These are phyloP conservation scores for Antheraea assamensis DNA, from an alignment of 2,888 invertebrate genomes.

Conservation along the genomic window DNA sequence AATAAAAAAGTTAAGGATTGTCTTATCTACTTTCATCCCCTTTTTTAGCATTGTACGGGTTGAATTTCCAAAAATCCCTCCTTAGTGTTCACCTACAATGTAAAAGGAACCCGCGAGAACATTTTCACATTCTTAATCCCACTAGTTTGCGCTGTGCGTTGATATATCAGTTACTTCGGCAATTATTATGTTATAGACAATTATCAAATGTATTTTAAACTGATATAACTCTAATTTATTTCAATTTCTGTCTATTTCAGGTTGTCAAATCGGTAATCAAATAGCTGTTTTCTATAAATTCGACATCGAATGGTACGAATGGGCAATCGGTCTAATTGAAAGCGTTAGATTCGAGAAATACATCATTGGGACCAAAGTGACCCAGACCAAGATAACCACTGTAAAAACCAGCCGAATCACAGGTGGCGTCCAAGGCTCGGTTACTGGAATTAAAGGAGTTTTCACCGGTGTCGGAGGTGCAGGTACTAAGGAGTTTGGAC, in stretches of 20 bases:
- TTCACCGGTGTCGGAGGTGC: constrained; percentile 25
- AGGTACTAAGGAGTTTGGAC: constrained; percentile 18
- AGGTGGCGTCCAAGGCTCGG: constrained; percentile 38
- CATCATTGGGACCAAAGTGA: constrained; percentile 48
- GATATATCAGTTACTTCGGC: too few relatives aligned
- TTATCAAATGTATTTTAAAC: not conserved
- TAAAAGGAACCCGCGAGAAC: too few relatives aligned
- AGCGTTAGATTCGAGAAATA: constrained; percentile 64
- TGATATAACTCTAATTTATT: not conserved
- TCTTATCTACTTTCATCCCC: too few relatives aligned
- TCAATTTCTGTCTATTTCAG: constrained; percentile 42
- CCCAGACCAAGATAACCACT: constrained; percentile 44
- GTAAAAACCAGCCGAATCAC: constrained; percentile 34
- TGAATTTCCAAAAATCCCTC: too few relatives aligned
- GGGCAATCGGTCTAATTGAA: constrained; percentile 72
- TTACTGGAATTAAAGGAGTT: constrained; percentile 28
- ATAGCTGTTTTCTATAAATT: constrained; percentile 83
- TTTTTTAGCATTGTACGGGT: too few relatives aligned
- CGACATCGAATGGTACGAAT: constrained; percentile 83
- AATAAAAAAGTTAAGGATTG: too few relatives aligned
- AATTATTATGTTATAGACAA: too few relatives aligned
- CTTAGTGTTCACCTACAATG: too few relatives aligned
- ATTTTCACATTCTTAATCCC: too few relatives aligned
- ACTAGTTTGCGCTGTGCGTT: too few relatives aligned
- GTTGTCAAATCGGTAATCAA: constrained; percentile 80